Base-by-base conservation (phyloP, 2,113 vertebrate genomes). In the Scomber japonicus region DNA sequence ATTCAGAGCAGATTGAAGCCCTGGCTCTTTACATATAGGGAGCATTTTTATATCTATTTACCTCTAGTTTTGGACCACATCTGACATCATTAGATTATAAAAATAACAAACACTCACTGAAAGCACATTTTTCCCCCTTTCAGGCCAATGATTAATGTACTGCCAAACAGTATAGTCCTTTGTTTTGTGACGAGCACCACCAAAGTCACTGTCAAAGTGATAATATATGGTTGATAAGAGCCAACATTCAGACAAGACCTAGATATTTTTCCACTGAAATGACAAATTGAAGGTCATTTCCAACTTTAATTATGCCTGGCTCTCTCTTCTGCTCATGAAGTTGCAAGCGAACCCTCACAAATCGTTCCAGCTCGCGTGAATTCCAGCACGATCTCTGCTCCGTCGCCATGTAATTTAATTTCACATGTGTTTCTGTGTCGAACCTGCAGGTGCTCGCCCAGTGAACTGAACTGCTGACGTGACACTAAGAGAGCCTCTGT, bases 391-490 rank as follows among this genome's bases (percentile, higher is more conserved):
- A 40, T 70, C 13, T 14, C 61, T 2, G 19, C 75, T 66, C 67
- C 0, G 15, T 24, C 13, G 21, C 72, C 59, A 3, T 63, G 82
- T 76, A 76, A 85, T 88, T 85, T 65, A 31, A 84, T 82, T 77
- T 21, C 55, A 21, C n/a, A 0, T 76, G 53, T 49, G 64, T 68
- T 80, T 60, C 54, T 49, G 11, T 60, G 74, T 70, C 35, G n/a
- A 55, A 69, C 63, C 71, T 65, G 85, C 70, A 65, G 79, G 78
- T 70, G 69, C 65, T 79, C 27, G 12, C 77, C 56, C 35, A 1
- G n/a, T 61, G 77, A 83, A 50, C 73, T 35, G 74, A 69, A 65
- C 64, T 71, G 89, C 88, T 82, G 86, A 85, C 44, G 24, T 68
- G 66, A 70, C 83, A 56, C 66, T 62, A 19, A 16, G 21, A 45